These are phyloP conservation scores for Fregata magnificens DNA, from an alignment of 2,113 vertebrate genomes.

Conservation along the genomic window DNA sequence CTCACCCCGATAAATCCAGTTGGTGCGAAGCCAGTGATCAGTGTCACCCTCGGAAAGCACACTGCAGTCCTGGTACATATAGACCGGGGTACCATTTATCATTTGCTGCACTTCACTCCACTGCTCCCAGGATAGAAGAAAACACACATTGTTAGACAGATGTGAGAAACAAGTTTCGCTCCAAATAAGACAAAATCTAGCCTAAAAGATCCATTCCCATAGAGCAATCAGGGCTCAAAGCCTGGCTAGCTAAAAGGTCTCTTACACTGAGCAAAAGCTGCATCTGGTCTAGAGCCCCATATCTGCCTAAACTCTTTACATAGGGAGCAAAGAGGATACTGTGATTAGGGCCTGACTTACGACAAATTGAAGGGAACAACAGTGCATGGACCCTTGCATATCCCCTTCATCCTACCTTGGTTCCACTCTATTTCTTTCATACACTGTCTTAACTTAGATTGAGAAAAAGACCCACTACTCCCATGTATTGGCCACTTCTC, in stretches of 20 bases:
- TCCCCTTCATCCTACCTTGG: background rate
- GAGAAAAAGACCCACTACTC: background rate
- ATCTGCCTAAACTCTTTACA: background rate
- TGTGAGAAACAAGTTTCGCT: background rate
- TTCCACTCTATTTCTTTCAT: background rate
- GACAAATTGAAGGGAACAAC: background rate
- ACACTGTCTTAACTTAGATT: background rate
- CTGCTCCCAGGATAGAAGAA: slow-evolving; percentile 37
- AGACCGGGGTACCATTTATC: slow-evolving; percentile 72
- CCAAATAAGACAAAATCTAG: background rate
- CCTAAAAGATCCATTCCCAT: background rate
- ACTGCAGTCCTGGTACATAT: slow-evolving; percentile 81
- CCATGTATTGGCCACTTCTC: background rate
- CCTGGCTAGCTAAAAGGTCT: background rate
- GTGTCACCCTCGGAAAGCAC: slow-evolving; percentile 64
- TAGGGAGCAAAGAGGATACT: background rate
- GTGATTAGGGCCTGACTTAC: background rate
- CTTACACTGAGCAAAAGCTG: background rate
- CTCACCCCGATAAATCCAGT: slow-evolving; percentile 78
- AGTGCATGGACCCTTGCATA: background rate
- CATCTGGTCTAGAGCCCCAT: background rate
- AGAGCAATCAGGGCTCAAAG: background rate
- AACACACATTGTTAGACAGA: background rate
- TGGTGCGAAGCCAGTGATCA: slow-evolving; percentile 81
- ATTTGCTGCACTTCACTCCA: slow-evolving; percentile 78